Evolutionary conservation across 2,888 invertebrate species (phyloP).

Genomic region (Ephialtes manifestator): DNA sequence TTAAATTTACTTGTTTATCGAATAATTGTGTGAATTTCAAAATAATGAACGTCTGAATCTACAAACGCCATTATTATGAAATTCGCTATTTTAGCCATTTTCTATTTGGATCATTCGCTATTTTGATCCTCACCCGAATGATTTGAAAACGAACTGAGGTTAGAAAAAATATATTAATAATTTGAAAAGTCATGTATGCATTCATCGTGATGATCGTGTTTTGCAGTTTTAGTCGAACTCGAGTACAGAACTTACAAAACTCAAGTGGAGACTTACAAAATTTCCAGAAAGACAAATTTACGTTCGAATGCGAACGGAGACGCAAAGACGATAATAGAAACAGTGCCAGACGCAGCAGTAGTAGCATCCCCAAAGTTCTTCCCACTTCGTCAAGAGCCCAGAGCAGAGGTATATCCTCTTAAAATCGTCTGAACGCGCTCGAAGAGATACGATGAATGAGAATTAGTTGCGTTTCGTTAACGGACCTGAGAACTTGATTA

Average conservation of each 20-base stretch:
- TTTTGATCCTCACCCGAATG: too few species aligned
- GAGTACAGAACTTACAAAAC: not conserved
- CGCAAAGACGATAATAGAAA: constrained; percentile 58
- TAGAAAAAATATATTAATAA: not conserved
- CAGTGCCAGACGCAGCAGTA: constrained; percentile 14
- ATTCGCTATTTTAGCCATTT: too few species aligned
- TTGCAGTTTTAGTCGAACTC: constrained; percentile 16
- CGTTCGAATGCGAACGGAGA: constrained; percentile 50
- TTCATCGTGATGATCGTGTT: not conserved
- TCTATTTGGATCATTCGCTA: too few species aligned
- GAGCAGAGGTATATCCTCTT: constrained; percentile 77
- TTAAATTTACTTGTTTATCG: not conserved
- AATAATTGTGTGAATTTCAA: too few species aligned
- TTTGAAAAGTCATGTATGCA: not conserved
- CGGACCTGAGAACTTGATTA: constrained; percentile 60
- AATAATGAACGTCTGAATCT: too few species aligned
- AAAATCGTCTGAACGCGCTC: constrained; percentile 81
- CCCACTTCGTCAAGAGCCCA: constrained; percentile 71
- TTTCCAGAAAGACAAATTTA: constrained; percentile 55
- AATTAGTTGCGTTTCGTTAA: constrained; percentile 72
- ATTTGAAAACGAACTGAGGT: not conserved
- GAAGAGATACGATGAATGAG: constrained; percentile 79
- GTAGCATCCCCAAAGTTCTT: constrained; percentile 69
- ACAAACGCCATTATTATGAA: too few species aligned
- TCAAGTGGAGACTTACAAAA: constrained; percentile 25